Evolutionary conservation across 1,140 invertebrate species (phyloP), one percentile per base, ranked within the genome.

Genomic region (Drosophila jambulina): DNA sequence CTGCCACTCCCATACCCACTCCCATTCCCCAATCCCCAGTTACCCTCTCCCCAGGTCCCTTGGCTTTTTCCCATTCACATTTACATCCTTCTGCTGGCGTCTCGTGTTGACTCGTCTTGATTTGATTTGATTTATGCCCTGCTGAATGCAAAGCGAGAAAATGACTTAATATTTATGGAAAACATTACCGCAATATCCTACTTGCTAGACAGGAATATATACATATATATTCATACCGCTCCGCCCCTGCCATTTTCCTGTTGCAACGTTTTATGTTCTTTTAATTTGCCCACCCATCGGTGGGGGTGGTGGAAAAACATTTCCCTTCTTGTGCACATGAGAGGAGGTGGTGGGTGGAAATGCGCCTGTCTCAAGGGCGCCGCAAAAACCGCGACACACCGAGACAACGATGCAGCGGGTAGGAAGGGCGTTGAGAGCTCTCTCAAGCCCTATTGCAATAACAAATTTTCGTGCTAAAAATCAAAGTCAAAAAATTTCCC

Each of bases 151-250:
- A 74, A 72, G 67, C 70, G 65, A 72, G 67, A 68, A 72, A 74
- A 74, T 74, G 70, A 72, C 70, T 74, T 74, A 74, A 74, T 74
- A 74, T 74, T 74, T 72, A 74, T 74, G 70, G 68, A 74, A 74
- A 74, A 74, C 70, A 72, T 72, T 72, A 72, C 70, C 70, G 68
- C 70, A 68, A 70, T 70, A 70, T 70, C 67, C 67, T 68, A 36
- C 67, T 68, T 43, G 70, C 70, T 72, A 74, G 68, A 72, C 68
- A 36, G n/a, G 21, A 21, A 43, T 23, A 60, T 63, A 19, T 15
- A 61, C 3, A 13, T 4, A 25, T n/a, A 60, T 12, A 13, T 23
- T 13, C 15, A n/a, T 13, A 21, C 17, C 6, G 12, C 13, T 13
- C 13, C 15, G 0, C 36, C 62, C 15, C 15, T 12, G 9, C 10